Base-by-base conservation (phyloP, 2,888 invertebrate genomes). In the Drosophila stalkeri region DNA sequence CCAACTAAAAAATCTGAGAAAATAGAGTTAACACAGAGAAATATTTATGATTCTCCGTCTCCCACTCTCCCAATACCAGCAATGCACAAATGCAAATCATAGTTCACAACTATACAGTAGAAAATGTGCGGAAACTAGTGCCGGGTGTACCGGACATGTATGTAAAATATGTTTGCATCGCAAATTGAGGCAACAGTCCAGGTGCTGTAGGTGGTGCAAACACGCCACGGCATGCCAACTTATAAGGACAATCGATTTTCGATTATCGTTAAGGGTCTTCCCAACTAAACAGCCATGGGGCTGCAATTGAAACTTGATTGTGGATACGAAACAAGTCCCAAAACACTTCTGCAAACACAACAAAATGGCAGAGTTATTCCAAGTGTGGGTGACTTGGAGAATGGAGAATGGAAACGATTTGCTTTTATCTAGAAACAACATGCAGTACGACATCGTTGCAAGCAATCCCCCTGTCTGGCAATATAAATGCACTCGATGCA, bases 201-300 rank as follows among this genome's bases (percentile, higher is more conserved):
- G 65, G 44, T 60, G 64, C 18, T 20, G 49, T 56, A 66, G 66
- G 52, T 75, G 66, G 52, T 39, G 52, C 6, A 31, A 9, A 27
- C 46, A 59, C 43, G 39, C 49, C 47, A 41, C 62, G 72, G 72
- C 74, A 72, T 51, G 66, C 69, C 63, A 72, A 82, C 73, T 72
- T 80, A 57, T 65, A 54, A 51, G 72, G 54, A 76, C 78, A 76
- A 82, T 82, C 82, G 82, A 82, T 82, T 82, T 82, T 82, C 86
- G 82, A 82, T 82, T 85, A 82, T 71, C 70, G 61, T 57, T 41
- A 62, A 47, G 46, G 27, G 39, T 39, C 37, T 41, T 18, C 37
- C 37, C 18, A 66, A 44, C 60, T 46, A n/a, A 54, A 35, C 20
- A 54, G 27, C 62, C 12, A 49, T 33, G 59, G 18, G 64, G 71